Evolutionary conservation across 2,888 invertebrate genomes (phyloP).

Genomic region (Orthosia gracilis): DNA sequence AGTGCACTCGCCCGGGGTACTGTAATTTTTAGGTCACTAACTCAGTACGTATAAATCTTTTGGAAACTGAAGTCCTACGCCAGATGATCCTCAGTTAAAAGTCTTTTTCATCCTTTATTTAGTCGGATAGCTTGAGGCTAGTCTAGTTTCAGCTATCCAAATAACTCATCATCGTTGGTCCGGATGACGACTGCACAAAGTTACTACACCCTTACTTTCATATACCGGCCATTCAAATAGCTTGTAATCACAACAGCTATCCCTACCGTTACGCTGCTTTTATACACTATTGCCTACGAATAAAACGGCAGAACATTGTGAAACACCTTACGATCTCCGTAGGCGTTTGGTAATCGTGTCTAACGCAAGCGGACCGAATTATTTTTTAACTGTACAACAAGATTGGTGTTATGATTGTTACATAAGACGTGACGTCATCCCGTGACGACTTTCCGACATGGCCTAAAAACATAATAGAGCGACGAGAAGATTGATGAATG

Average conservation of each 20-base stretch:
- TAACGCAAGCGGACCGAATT: constrained; percentile 70
- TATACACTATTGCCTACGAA: constrained; percentile 45
- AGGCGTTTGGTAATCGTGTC: constrained; percentile 68
- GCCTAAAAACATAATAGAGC: constrained; percentile 32
- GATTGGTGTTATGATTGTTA: constrained; percentile 62
- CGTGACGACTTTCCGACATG: constrained; percentile 38
- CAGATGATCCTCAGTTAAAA: background rate
- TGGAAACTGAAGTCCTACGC: background rate
- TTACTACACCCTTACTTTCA: background rate
- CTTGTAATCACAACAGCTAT: constrained; percentile 4
- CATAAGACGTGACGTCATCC: constrained; percentile 50
- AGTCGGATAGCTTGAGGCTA: no score
- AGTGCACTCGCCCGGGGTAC: no score
- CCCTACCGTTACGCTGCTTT: constrained; percentile 46
- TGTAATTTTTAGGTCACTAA: background rate
- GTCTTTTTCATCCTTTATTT: background rate
- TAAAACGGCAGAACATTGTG: constrained; percentile 60
- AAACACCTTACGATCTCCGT: constrained; percentile 55
- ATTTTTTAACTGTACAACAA: constrained; percentile 62
- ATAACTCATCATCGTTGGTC: no score
- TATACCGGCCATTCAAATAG: background rate
- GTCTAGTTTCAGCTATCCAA: no score
- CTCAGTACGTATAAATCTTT: background rate
- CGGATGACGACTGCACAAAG: background rate
- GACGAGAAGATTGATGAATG: constrained; percentile 17